A percentile compares a stretch with the other conserved stretches of the same genome.
Evolutionary conservation across 2,888 invertebrate species (phyloP).

Genomic region (Dicyrtomina minuta): DNA sequence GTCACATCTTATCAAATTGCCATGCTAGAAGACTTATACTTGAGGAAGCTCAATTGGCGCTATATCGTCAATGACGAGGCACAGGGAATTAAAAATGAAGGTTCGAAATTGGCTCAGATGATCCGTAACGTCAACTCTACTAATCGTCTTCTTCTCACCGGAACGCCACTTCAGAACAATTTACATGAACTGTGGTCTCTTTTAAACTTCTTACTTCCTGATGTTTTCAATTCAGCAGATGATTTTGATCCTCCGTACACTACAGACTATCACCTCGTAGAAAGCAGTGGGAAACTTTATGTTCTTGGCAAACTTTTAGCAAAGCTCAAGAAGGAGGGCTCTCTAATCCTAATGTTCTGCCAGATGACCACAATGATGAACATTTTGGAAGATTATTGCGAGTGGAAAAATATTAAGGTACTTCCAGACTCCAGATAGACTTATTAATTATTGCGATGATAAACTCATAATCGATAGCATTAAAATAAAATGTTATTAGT

Average conservation of each 20-base stretch:
- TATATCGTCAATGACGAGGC: conserved; percentile 72
- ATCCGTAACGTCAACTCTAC: conserved; percentile 58
- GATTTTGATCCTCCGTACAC: conserved; percentile 61
- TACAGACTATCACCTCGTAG: conserved; percentile 44
- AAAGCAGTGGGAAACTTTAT: conserved; percentile 65
- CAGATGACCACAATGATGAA: conserved; percentile 66
- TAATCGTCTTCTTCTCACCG: conserved; percentile 68
- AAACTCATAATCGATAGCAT: too few relatives aligned
- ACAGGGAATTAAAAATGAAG: conserved; percentile 68
- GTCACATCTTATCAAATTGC: conserved; percentile 65
- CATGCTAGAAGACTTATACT: conserved; percentile 57
- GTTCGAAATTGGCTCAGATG: conserved; percentile 58
- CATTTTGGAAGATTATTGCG: conserved; percentile 65
- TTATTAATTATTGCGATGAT: neutral
- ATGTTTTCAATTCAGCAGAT: conserved; percentile 62
- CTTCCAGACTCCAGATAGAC: neutral
- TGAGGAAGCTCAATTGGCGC: conserved; percentile 61
- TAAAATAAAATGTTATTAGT: too few relatives aligned
- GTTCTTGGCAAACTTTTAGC: conserved; percentile 66
- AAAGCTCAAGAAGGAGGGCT: conserved; percentile 59
- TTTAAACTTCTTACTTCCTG: conserved; percentile 69
- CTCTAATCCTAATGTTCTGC: conserved; percentile 66
- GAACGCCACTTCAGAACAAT: conserved; percentile 73
- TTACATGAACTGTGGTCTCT: conserved; percentile 70
- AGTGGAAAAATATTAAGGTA: conserved; percentile 40